Conservation (phyloP, 2,888 invertebrate species). For the Ramazzottius varieornatus region DNA sequence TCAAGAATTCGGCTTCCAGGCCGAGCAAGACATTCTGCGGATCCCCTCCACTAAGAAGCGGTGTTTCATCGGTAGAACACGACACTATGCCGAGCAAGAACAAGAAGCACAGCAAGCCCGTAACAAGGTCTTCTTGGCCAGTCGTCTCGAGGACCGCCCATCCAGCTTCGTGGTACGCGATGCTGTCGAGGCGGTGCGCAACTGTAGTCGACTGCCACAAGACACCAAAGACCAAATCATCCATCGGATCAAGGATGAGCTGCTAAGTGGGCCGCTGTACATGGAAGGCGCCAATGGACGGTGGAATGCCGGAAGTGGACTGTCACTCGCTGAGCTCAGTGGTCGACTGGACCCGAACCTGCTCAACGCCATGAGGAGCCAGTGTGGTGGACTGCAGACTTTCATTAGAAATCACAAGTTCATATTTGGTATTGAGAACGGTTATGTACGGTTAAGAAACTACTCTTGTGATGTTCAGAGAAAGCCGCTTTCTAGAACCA, state of each 20-base stretch:
- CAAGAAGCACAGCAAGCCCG: conserved; percentile 11
- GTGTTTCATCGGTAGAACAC: conserved; percentile 23
- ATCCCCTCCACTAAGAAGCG: conserved; percentile 89
- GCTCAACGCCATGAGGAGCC: not conserved
- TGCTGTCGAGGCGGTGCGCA: conserved; percentile 41
- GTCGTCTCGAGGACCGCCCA: conserved; percentile 11
- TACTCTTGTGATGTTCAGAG: not conserved
- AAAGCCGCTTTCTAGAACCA: too few species aligned
- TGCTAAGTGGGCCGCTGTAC: not conserved
- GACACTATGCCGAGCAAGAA: conserved; percentile 12
- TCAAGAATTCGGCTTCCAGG: conserved; percentile 52
- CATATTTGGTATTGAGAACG: not conserved
- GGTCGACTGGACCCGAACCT: not conserved
- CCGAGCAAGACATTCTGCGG: conserved; percentile 50
- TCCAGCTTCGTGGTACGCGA: conserved; percentile 21
- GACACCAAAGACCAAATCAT: not conserved
- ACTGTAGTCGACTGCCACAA: conserved; percentile 45
- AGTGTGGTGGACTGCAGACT: conserved; percentile 4
- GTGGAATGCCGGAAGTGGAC: not conserved
- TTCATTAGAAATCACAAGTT: not conserved
- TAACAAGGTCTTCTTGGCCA: conserved; percentile 10
- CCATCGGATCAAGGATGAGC: not conserved
- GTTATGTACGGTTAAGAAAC: not conserved
- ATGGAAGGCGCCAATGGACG: not conserved
- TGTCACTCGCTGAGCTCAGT: not conserved